These are phyloP conservation scores for Dendrocincla fuliginosa DNA, from an alignment of 2,797 vertebrate species.

Conservation along the genomic window DNA sequence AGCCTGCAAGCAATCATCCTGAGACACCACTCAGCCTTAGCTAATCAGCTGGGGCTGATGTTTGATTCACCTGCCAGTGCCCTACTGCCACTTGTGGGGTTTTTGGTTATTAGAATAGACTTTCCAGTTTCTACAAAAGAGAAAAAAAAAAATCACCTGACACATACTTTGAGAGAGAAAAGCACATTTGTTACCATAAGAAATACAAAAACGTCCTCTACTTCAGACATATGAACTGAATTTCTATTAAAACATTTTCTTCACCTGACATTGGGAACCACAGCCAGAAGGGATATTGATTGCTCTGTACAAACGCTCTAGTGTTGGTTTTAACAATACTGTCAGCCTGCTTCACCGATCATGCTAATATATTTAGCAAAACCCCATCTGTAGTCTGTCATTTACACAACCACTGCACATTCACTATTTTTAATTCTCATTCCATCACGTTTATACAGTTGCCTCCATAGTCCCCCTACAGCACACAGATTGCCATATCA, in stretches of 20 bases:
- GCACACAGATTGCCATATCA: not conserved
- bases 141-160: not conserved
- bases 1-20: not conserved
- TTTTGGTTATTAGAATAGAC: not conserved
- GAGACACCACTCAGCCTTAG: not conserved
- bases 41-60: not conserved
- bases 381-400: not conserved
- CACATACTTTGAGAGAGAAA: not conserved
- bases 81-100: not conserved
- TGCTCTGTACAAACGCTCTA: not conserved
- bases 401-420: not conserved
- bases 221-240: not conserved
- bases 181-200: not conserved
- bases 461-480: not conserved
- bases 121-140: not conserved
- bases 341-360: not conserved
- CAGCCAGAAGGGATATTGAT: not conserved
- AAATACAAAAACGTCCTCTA: not conserved
- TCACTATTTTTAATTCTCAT: not conserved
- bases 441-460: not conserved
- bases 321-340: not conserved
- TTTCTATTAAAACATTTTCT: constrained; percentile 36
- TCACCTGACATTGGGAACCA: not conserved
- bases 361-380: not conserved
- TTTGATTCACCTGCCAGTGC: not conserved